Conservation (phyloP, 2,797 vertebrate genomes). For the Tenualosa ilisha region DNA sequence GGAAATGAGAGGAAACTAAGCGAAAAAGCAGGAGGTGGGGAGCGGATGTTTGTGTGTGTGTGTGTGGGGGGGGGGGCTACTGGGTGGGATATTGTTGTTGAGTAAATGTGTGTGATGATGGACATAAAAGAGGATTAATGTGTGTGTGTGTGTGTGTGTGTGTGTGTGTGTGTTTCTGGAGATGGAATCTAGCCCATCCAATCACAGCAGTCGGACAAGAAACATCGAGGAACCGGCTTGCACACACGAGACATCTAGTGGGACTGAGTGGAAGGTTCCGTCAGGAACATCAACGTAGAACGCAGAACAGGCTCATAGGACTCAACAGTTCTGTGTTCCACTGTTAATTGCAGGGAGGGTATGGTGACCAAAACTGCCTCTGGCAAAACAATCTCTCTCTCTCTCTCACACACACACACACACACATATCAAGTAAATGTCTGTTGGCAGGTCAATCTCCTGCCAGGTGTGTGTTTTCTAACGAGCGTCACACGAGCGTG, state of each 20-base stretch:
- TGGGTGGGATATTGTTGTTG: neutral
- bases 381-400: too few relatives aligned
- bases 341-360: too few relatives aligned
- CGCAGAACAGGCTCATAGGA: neutral
- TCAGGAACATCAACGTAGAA: neutral
- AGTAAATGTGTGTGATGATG: neutral
- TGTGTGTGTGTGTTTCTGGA: constrained; percentile 53
- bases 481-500: too few relatives aligned
- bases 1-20: too few relatives aligned
- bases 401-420: neutral
- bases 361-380: too few relatives aligned
- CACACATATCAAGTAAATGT: too few relatives aligned
- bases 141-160: constrained; percentile 53
- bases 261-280: neutral
- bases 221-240: constrained; percentile 36
- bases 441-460: too few relatives aligned
- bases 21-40: too few relatives aligned
- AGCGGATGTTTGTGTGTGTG: neutral
- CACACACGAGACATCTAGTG: constrained; percentile 57
- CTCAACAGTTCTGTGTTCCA: neutral
- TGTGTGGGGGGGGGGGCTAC: constrained; percentile 27
- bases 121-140: neutral
- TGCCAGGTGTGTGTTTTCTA: too few relatives aligned
- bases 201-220: constrained; percentile 36
- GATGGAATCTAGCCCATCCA: constrained; percentile 54